Base-by-base conservation (phyloP, 2,888 invertebrate genomes). In the Parapristionchus giblindavisi region DNA sequence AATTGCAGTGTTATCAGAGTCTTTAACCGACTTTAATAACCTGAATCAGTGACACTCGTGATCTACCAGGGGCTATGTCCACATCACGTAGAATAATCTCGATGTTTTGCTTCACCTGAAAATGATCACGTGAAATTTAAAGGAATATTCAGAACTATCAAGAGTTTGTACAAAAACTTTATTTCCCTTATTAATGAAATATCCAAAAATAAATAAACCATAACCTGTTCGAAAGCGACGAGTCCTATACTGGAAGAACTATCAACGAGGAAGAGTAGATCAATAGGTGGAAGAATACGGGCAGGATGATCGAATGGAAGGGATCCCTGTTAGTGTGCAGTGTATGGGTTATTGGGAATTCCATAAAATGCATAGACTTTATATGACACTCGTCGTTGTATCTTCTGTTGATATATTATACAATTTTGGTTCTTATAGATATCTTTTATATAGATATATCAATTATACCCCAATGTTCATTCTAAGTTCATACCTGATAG, bases 11-110 rank as follows among this genome's bases (percentile, higher is more conserved):
- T 34, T 60, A 60, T 17, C 29, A 14, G 8, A 60, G 29, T 32
- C 8, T 14, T n/a, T 60, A 32, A 32, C 34, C 34, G 32, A 34
- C n/a, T 60, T 60, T 17, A 8, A 5, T 21, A 21, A 58, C 71
- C 71, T 71, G 71, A 14, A 85, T 77, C 61, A 81, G 61, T 3
- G 84, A 78, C 0, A 85, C 80, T 63, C 86, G 52, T 8, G 85
- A 85, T 27, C 85, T 75, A 36, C 85, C 85, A 0, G 85, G 83
- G 0, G 81, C 80, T 27, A 87, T 83, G 63, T 87, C 85, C 4
- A 87, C 80, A 60, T 85, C 82, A 48, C 84, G 80, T 24, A 83
- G 65, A 6, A 85, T 75, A 24, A 78, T 68, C 11, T 75, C 75
- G 14, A 85, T 76, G 65, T 81, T 82, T 61, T 80, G 76, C 52